Evolutionary conservation across 1,140 invertebrate species (phyloP).

Genomic region (Artemia franciscana): DNA sequence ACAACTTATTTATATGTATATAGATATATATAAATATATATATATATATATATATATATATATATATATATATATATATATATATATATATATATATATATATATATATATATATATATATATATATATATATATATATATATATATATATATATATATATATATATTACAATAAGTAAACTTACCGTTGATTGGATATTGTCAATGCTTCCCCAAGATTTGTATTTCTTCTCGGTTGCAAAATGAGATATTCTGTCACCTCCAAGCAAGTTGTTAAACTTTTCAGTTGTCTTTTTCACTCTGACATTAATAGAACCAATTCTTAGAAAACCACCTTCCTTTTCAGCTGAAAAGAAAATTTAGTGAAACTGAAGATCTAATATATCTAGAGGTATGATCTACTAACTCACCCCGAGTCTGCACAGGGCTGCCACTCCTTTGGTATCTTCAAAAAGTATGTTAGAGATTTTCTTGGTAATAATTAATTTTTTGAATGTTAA

Average conservation of each 20-base stretch:
- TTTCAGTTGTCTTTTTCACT: constrained; percentile 70
- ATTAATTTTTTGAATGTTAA: neutral
- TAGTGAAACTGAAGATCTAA: constrained; percentile 3
- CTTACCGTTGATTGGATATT: constrained; percentile 33
- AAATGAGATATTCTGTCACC: constrained; percentile 22
- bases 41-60: too few relatives aligned
- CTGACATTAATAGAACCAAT: constrained; percentile 74
- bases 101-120: too few relatives aligned
- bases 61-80: too few relatives aligned
- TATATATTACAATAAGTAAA: too few relatives aligned
- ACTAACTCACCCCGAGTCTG: neutral
- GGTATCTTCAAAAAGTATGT: too few relatives aligned
- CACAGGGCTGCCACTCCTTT: too few relatives aligned
- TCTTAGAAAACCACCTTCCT: constrained; percentile 56
- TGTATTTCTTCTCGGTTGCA: constrained; percentile 35
- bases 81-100: too few relatives aligned
- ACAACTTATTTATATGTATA: too few relatives aligned
- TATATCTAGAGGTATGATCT: neutral
- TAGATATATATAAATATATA: too few relatives aligned
- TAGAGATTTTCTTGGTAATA: too few relatives aligned
- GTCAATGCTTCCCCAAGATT: constrained; percentile 65
- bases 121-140: too few relatives aligned
- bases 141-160: too few relatives aligned
- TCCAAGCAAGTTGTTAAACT: constrained; percentile 63
- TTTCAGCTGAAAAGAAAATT: constrained; percentile 30